A percentile compares a stretch with the other conserved stretches of the same genome.
These are phyloP conservation scores for Brenthis hecate DNA, from an alignment of 2,888 invertebrate genomes.

Conservation along the genomic window DNA sequence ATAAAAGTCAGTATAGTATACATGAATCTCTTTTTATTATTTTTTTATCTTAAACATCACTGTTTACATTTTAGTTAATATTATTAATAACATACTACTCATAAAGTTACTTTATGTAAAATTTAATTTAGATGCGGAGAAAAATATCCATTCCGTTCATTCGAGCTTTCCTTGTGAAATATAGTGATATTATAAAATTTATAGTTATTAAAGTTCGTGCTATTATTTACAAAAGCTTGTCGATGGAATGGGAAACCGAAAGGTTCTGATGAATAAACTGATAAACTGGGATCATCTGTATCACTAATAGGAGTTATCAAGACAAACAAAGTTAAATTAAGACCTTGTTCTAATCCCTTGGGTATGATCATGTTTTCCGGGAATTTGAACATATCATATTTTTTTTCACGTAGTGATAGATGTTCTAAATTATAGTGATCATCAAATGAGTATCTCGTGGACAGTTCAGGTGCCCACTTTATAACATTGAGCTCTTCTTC, in stretches of 20 bases:
- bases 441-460: conserved; percentile 56
- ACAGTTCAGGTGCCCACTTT: conserved; percentile 58
- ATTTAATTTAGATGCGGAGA: conserved; percentile 58
- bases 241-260: conserved; percentile 75
- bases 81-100: not conserved
- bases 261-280: conserved; percentile 47
- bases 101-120: not conserved
- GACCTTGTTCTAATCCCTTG: conserved; percentile 59
- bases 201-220: conserved; percentile 55
- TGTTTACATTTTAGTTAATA: not conserved
- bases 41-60: not conserved
- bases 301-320: conserved; percentile 58
- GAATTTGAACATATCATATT: conserved; percentile 63
- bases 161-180: conserved; percentile 55
- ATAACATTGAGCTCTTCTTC: conserved; percentile 58
- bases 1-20: conserved; percentile 30
- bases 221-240: conserved; percentile 48
- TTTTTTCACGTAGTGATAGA: conserved; percentile 44
- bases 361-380: conserved; percentile 68
- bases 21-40: conserved; percentile 57
- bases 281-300: conserved; percentile 41
- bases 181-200: conserved; percentile 65
- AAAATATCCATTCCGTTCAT: conserved; percentile 53
- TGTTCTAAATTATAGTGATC: conserved; percentile 54
- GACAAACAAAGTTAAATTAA: conserved; percentile 67